A percentile compares a stretch with the other conserved stretches of the same genome.
These are phyloP conservation scores for Aphis gossypii DNA, from an alignment of 1,140 invertebrate genomes.

Conservation along the genomic window DNA sequence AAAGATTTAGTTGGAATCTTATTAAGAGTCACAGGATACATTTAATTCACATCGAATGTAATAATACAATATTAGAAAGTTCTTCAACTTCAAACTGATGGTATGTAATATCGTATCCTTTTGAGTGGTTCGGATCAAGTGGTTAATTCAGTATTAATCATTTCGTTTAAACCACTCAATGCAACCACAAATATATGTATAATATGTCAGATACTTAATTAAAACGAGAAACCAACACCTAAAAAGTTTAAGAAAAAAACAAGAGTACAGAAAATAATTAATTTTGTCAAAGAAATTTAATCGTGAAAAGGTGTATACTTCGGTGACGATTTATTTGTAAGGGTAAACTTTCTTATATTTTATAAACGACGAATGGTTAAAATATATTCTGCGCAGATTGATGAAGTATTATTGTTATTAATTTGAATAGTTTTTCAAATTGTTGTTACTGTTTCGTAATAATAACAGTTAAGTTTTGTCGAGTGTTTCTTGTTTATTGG, in stretches of 20 bases:
- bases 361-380: not conserved
- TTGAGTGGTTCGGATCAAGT: not conserved
- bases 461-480: not conserved
- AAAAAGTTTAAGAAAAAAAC: not conserved
- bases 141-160: slow-evolving; percentile 4
- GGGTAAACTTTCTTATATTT: not conserved
- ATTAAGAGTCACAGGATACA: not conserved
- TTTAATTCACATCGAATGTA: not conserved
- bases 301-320: not conserved
- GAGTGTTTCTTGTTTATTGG: not conserved
- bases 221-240: not conserved
- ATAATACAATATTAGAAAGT: not conserved
- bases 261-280: not conserved
- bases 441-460: not conserved
- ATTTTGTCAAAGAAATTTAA: not conserved
- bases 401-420: not conserved
- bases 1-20: not conserved
- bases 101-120: not conserved
- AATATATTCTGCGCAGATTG: not conserved
- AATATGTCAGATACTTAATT: not conserved
- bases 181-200: not conserved
- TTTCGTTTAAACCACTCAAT: not conserved
- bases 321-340: not conserved
- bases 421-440: not conserved
- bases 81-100: not conserved